These are phyloP conservation scores for Sylvicola fuscatus DNA, from an alignment of 2,888 invertebrate species.

Conservation along the genomic window DNA sequence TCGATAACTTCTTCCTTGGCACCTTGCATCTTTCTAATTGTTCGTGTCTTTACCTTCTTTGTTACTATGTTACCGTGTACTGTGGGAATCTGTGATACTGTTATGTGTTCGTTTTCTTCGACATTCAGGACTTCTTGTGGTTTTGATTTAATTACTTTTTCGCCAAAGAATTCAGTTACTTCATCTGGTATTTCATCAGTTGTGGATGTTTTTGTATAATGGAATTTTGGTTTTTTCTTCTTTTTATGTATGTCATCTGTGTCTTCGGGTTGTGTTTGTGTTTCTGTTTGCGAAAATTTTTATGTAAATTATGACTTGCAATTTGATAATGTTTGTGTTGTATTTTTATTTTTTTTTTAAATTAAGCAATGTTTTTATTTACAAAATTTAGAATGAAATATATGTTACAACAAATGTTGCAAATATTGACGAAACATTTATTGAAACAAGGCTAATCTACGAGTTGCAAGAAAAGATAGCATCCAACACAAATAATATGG, in stretches of 20 bases:
- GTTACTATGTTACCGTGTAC: conserved; percentile 22
- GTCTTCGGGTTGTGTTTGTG: conserved; percentile 14
- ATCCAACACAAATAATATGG: too few relatives aligned
- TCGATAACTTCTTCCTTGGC: conserved; percentile 21
- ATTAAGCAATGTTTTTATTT: too few relatives aligned
- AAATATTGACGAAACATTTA: too few relatives aligned
- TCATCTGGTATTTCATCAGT: conserved; percentile 17
- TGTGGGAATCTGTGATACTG: conserved; percentile 7
- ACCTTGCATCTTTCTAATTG: conserved; percentile 22
- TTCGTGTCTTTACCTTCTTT: conserved; percentile 23
- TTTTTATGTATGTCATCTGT: conserved; percentile 7
- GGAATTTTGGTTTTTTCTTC: too few relatives aligned
- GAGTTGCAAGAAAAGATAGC: too few relatives aligned
- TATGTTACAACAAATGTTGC: too few relatives aligned
- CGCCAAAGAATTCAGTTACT: not conserved
- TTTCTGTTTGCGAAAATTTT: conserved; percentile 10
- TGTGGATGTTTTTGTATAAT: not conserved
- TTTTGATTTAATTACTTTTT: too few relatives aligned
- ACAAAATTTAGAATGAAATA: too few relatives aligned
- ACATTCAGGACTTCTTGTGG: too few relatives aligned
- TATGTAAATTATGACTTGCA: conserved; percentile 11
- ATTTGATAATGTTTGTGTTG: conserved; percentile 13
- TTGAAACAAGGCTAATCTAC: too few relatives aligned
- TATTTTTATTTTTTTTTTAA: conserved; percentile 4
- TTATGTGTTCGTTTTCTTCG: too few relatives aligned